These are phyloP conservation scores for Glaucidium brasilianum DNA, from an alignment of 2,113 vertebrate species.

Conservation along the genomic window DNA sequence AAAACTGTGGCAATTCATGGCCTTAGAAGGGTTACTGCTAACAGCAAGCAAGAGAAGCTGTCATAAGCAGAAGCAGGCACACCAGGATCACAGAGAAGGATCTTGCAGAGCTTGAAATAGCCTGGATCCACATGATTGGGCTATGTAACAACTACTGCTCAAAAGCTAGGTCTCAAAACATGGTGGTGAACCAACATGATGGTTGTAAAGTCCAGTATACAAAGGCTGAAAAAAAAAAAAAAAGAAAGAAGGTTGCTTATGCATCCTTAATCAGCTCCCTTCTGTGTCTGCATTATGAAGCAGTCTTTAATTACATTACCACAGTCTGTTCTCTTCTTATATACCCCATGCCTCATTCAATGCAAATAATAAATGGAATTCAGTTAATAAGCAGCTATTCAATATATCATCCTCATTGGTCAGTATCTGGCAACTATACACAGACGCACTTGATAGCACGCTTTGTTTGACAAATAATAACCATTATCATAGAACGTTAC, in stretches of 20 bases:
- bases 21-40: background rate
- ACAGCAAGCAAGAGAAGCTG: background rate
- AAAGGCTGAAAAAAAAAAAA: background rate
- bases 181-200: background rate
- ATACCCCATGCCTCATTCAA: background rate
- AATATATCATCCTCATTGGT: background rate
- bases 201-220: background rate
- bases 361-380: background rate
- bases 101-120: background rate
- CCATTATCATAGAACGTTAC: background rate
- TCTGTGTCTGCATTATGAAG: background rate
- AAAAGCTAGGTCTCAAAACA: background rate
- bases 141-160: background rate
- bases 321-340: conserved; percentile 11
- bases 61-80: background rate
- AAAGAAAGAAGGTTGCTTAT: background rate
- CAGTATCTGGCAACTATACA: background rate
- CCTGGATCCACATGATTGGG: background rate
- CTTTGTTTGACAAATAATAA: conserved; percentile 8
- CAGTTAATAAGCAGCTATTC: conserved; percentile 6
- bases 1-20: background rate
- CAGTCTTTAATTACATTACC: conserved; percentile 40
- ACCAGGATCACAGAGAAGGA: background rate
- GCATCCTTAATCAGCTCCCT: background rate
- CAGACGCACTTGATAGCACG: background rate